Percentiles rank a stretch among this genome's conserved stretches.
phyloP scores from a whole-genome alignment of 2,797 vertebrate species.

The Xiphophorus birchmanni region DNA sequence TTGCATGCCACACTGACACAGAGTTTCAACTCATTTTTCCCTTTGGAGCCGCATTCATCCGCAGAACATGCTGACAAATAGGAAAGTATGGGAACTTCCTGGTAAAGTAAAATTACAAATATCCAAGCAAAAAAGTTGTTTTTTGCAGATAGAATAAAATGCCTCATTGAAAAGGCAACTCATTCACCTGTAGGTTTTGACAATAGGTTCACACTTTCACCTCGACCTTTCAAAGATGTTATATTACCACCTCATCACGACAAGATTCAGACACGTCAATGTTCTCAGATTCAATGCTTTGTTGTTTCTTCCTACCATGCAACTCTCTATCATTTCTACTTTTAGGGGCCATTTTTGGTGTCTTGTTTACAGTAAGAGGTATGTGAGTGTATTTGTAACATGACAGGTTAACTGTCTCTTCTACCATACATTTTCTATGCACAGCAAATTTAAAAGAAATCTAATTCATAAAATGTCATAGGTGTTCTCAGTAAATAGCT shows the following conservation, averaged over 20 bases:
- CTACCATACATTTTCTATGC: no score
- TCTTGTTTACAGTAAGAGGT: background rate
- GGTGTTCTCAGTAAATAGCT: background rate
- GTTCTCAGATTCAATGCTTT: background rate
- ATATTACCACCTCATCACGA: background rate
- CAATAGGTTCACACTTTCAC: background rate
- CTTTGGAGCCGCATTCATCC: constrained; percentile 48
- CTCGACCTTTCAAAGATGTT: background rate
- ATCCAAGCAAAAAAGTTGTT: constrained; percentile 38
- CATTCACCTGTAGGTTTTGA: constrained; percentile 6
- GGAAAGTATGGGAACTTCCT: constrained; percentile 41
- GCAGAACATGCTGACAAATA: constrained; percentile 62
- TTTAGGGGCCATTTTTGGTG: background rate
- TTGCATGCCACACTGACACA: constrained; percentile 46
- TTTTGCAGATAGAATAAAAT: constrained; percentile 28
- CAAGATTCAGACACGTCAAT: background rate
- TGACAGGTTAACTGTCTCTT: background rate
- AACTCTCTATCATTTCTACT: background rate
- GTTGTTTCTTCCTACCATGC: background rate
- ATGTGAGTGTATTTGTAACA: background rate
- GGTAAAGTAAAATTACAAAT: constrained; percentile 34
- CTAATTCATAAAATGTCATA: background rate
- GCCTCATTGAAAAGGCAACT: constrained; percentile 10
- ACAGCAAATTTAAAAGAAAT: background rate
- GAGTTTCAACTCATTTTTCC: constrained; percentile 44